phyloP scores from a whole-genome alignment of 2,797 vertebrate species.

The Momotus momota region DNA sequence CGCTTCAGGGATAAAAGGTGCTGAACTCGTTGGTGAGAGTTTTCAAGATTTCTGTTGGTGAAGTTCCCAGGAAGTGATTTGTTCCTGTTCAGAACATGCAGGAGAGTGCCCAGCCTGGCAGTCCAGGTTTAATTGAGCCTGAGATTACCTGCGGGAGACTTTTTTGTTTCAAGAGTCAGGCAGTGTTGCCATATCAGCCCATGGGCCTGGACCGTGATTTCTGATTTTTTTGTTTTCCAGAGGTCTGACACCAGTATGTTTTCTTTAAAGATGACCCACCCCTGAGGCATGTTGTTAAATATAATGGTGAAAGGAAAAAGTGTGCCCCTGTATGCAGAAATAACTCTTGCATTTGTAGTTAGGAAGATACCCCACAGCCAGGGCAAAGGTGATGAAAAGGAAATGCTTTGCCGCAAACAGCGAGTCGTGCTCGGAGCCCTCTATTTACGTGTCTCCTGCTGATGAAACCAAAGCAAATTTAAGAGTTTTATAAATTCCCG shows the following conservation, averaged over 20 bases:
- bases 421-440: rapidly evolving
- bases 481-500: neutral
- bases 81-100: neutral
- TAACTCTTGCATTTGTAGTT: neutral
- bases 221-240: neutral
- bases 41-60: neutral
- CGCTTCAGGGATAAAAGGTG: neutral
- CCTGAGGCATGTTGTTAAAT: neutral
- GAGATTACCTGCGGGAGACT: neutral
- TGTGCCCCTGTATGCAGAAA: rapidly evolving
- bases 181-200: neutral
- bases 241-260: neutral
- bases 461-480: neutral
- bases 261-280: neutral
- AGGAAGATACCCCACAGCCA: neutral
- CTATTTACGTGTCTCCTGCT: neutral
- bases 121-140: neutral
- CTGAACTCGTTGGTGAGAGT: neutral
- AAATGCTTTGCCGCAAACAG: neutral
- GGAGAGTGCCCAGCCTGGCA: neutral
- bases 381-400: neutral
- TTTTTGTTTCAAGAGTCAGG: neutral
- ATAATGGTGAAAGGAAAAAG: neutral
- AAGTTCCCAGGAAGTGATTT: neutral
- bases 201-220: neutral